phyloP scores from a whole-genome alignment of 2,797 vertebrate species.

The Tenualosa thibaudeaui region DNA sequence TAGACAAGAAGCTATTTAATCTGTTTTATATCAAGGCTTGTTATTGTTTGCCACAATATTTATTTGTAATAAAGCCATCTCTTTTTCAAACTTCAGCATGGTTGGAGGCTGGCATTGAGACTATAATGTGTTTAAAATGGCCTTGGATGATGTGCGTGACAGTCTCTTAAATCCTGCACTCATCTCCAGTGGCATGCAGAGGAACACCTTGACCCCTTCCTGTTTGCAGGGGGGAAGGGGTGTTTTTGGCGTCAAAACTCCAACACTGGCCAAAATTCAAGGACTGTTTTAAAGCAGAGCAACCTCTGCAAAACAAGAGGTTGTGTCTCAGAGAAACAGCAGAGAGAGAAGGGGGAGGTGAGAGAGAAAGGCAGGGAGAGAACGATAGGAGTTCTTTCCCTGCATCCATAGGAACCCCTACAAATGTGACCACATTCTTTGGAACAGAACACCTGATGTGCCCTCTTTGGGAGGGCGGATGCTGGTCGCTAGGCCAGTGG shows the following conservation, averaged over 20 bases:
- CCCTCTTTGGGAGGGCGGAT: neutral
- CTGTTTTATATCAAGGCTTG: slow-evolving; percentile 6
- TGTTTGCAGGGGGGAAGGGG: slow-evolving; percentile 36
- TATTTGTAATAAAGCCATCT: neutral
- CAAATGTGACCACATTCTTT: neutral
- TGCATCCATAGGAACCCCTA: neutral
- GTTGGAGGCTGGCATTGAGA: neutral
- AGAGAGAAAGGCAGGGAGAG: neutral
- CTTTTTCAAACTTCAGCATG: slow-evolving; percentile 1
- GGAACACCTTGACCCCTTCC: slow-evolving; percentile 50
- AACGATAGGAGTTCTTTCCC: neutral
- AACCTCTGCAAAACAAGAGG: slow-evolving; percentile 20
- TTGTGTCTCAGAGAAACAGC: slow-evolving; percentile 18
- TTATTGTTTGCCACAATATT: neutral
- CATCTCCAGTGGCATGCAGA: slow-evolving; percentile 28
- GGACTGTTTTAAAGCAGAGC: slow-evolving; percentile 31
- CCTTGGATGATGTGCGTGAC: slow-evolving; percentile 36
- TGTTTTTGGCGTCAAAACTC: slow-evolving; percentile 24
- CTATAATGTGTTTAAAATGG: slow-evolving; percentile 21
- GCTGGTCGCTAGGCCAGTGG: neutral
- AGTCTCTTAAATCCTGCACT: slow-evolving; percentile 34
- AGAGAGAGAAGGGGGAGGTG: neutral
- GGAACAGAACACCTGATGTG: neutral
- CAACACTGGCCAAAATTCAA: slow-evolving; percentile 44
- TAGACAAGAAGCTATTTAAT: neutral